Base-by-base conservation (phyloP, 2,888 invertebrate genomes). In the Eudasyphora cyanicolor region DNA sequence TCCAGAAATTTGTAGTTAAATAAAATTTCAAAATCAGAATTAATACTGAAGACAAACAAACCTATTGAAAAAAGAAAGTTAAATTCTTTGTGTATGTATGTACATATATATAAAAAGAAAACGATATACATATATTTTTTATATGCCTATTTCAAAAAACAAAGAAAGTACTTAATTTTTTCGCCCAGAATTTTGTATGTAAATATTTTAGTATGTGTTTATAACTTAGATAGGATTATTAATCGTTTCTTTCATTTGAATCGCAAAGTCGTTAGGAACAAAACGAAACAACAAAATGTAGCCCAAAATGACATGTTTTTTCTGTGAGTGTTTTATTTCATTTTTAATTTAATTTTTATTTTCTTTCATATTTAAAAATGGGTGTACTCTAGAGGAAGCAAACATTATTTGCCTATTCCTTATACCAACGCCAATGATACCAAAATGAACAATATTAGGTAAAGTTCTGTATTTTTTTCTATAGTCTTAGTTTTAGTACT, bases 391-490 rank as follows among this genome's bases (percentile, higher is more conserved):
- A n/a, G 38, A n/a, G 45, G 45, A n/a, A 45, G 45, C n/a, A 12
- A 2, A n/a, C 4, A n/a, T n/a, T 10, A 2, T 45, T 45, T 45
- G 2, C n/a, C n/a, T n/a, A 45, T 45, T 45, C 45, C 57, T 14
- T 4, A 51, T n/a, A 51, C 21, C 19, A 24, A 4, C 27, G 10
- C 57, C 38, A 51, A 51, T 74, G 27, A 69, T 57, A 42, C 64
- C 17, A 79, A 69, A 76, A 54, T 79, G 75, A 62, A 79, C 79
- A 75, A 51, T 67, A 35, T 57, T 57, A 57, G 29, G 27, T 51
- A 45, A 74, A 74, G 14, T 79, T 74, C 7, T 79, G 14, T 64
- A 29, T 17, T 24, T 24, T 57, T 57, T 27, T 73, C 29, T n/a
- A 45, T 35, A 35, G 19, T 64, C 19, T 32, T 76, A 54, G 62